Evolutionary conservation across 2,888 invertebrate genomes (phyloP).

Genomic region (Sesia bembeciformis): DNA sequence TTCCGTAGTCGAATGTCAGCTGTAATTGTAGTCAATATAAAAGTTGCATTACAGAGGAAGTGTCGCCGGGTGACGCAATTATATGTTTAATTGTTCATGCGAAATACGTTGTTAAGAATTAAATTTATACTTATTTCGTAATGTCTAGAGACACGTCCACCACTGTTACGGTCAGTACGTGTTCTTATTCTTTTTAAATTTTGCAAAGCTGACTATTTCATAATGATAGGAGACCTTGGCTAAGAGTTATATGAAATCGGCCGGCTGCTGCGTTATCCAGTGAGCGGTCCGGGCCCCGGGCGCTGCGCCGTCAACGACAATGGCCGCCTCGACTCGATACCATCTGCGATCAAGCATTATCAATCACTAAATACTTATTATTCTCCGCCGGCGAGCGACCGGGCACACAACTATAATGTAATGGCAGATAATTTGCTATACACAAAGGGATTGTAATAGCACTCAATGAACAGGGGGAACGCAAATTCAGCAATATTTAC

Average conservation of each 20-base stretch:
- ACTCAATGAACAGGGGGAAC: too few relatives aligned
- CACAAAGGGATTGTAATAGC: too few relatives aligned
- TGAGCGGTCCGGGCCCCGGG: constrained; percentile 12
- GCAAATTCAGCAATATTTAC: too few relatives aligned
- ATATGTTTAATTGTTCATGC: constrained; percentile 4
- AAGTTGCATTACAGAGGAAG: constrained; percentile 1
- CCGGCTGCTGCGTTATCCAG: constrained; percentile 10
- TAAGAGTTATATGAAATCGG: constrained; percentile 5
- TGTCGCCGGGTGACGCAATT: neutral
- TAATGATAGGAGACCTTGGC: constrained; percentile 31
- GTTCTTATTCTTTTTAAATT: constrained; percentile 46
- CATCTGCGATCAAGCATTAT: constrained; percentile 19
- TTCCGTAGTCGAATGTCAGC: neutral
- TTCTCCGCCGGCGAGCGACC: constrained; percentile 6
- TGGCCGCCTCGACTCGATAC: constrained; percentile 10
- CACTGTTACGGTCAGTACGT: constrained; percentile 33
- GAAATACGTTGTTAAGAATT: constrained; percentile 1
- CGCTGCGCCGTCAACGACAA: constrained; percentile 1
- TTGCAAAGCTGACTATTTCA: constrained; percentile 36
- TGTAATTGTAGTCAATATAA: neutral
- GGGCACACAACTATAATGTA: too few relatives aligned
- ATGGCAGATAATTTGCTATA: too few relatives aligned
- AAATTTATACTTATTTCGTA: constrained; percentile 20
- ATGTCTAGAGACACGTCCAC: constrained; percentile 28
- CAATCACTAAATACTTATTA: constrained; percentile 26